phyloP scores from a whole-genome alignment of 2,797 vertebrate genomes.

The Delichon dasypus region DNA sequence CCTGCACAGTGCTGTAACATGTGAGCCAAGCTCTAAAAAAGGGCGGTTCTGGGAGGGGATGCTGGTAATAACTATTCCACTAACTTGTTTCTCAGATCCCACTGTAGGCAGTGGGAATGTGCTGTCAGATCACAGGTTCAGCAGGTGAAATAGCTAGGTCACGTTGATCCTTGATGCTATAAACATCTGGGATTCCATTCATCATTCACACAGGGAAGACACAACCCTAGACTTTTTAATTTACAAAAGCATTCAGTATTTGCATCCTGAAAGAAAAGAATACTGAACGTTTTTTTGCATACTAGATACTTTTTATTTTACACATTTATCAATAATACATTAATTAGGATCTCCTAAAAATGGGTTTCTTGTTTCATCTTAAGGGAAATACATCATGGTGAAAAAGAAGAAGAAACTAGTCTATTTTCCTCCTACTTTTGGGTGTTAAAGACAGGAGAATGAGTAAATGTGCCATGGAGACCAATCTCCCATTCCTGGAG shows the following conservation, averaged over 20 bases:
- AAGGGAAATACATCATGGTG: neutral
- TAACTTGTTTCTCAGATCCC: neutral
- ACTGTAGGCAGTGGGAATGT: neutral
- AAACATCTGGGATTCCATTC: neutral
- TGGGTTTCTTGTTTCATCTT: neutral
- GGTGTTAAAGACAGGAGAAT: neutral
- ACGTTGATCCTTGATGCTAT: neutral
- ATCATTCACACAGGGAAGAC: neutral
- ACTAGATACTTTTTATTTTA: neutral
- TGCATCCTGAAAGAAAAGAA: neutral
- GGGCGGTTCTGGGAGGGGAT: neutral
- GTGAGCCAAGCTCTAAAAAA: neutral
- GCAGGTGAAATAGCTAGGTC: neutral
- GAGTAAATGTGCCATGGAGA: neutral
- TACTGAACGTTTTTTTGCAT: accelerated
- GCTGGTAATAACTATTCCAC: neutral
- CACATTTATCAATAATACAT: neutral
- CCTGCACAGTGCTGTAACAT: neutral
- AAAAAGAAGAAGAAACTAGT: neutral
- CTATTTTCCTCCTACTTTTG: neutral
- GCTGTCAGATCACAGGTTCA: neutral
- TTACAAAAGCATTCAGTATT: neutral
- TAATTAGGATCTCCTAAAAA: neutral
- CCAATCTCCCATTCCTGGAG: neutral
- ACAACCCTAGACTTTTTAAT: neutral